Conservation (phyloP, 2,888 invertebrate genomes). For the Drosophila engyochracea region DNA sequence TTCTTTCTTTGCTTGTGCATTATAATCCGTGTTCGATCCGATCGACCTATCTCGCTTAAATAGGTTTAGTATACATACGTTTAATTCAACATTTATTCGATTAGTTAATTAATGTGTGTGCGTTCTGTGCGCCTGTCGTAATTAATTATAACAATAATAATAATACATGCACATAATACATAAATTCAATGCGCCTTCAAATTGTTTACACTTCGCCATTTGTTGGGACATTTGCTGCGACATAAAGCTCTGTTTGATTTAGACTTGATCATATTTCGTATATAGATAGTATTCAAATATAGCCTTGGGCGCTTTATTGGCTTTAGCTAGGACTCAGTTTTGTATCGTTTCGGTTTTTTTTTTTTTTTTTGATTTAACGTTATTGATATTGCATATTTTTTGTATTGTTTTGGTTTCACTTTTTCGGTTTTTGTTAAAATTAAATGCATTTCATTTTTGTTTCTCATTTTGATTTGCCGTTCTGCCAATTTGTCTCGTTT, state of each 20-base stretch:
- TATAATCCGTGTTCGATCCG: constrained; percentile 28
- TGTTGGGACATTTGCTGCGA: constrained; percentile 46
- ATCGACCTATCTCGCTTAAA: constrained; percentile 17
- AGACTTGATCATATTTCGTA: constrained; percentile 27
- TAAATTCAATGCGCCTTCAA: constrained; percentile 28
- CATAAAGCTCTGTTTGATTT: constrained; percentile 51
- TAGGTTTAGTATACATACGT: constrained; percentile 66
- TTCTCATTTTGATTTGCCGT: constrained; percentile 23
- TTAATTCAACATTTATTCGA: constrained; percentile 81
- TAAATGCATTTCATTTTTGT: constrained; percentile 50
- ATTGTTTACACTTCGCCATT: constrained; percentile 26
- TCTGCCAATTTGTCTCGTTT: constrained; percentile 20
- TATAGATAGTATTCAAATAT: constrained; percentile 21
- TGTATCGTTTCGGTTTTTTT: constrained; percentile 36
- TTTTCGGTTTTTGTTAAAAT: constrained; percentile 31
- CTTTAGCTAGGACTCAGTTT: constrained; percentile 68
- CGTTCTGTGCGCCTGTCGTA: constrained; percentile 32
- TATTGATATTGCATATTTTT: constrained; percentile 25
- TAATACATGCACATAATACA: constrained; percentile 67
- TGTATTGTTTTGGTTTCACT: constrained; percentile 26
- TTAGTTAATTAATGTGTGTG: constrained; percentile 55
- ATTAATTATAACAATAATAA: constrained; percentile 50
- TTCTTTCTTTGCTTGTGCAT: constrained; percentile 28
- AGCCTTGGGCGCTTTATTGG: constrained; percentile 41
- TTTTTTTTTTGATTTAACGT: constrained; percentile 42